Conservation (phyloP, 2,113 vertebrate genomes). For the Rhinogobius similis region DNA sequence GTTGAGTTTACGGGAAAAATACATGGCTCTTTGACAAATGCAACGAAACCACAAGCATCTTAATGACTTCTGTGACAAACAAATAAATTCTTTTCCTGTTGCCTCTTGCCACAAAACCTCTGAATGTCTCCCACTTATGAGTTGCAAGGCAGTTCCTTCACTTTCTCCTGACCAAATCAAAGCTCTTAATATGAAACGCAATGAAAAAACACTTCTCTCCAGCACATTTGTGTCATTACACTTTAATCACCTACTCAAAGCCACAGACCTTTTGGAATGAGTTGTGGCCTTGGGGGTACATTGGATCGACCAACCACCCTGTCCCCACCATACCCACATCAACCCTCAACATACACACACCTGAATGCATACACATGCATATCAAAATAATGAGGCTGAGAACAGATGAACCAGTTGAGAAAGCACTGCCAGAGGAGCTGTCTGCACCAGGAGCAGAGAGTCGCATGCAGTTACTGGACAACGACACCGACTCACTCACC, state of each 20-base stretch:
- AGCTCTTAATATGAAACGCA: conserved; percentile 15
- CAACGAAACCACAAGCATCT: conserved; percentile 36
- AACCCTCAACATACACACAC: no score
- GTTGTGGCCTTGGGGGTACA: conserved; percentile 9
- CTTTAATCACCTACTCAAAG: conserved; percentile 37
- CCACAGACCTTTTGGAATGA: conserved; percentile 41
- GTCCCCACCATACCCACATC: no score
- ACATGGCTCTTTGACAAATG: conserved; percentile 35
- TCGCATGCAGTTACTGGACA: no score
- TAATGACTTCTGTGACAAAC: conserved; percentile 5
- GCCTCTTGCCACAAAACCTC: conserved; percentile 35
- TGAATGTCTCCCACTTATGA: conserved; percentile 23
- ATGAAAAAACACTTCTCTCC: conserved; percentile 25
- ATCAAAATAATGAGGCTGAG: no score
- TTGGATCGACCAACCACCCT: no score
- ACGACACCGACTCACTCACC: no score
- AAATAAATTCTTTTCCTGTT: conserved; percentile 34
- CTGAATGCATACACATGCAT: no score
- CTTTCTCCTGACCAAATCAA: conserved; percentile 32
- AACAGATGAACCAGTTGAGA: no score
- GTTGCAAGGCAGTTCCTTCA: conserved; percentile 28
- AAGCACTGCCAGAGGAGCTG: no score
- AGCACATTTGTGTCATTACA: conserved; percentile 15
- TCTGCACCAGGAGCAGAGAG: no score
- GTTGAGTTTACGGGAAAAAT: neutral